These are phyloP conservation scores for Tineola bisselliella DNA, from an alignment of 2,888 invertebrate genomes.

Conservation along the genomic window DNA sequence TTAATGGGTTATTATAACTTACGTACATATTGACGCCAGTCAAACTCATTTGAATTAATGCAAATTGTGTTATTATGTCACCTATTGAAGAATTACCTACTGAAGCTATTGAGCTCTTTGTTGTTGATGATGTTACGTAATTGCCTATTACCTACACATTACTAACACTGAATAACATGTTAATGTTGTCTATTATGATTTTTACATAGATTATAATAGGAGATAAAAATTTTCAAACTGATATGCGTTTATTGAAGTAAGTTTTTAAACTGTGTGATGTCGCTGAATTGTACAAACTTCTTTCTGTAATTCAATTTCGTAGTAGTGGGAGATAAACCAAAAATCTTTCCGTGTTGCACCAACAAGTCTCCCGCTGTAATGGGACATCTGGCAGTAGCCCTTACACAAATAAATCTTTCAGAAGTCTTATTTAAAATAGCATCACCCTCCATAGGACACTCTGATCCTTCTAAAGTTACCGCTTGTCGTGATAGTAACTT, in stretches of 20 bases:
- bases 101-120: no score
- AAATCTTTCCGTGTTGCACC: constrained; percentile 33
- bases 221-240: no score
- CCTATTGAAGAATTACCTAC: neutral
- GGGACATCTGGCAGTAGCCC: constrained; percentile 35
- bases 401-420: constrained; percentile 35
- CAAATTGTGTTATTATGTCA: neutral
- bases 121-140: no score
- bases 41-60: neutral
- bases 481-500: constrained; percentile 38
- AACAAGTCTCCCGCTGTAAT: constrained; percentile 46
- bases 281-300: no score
- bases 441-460: no score
- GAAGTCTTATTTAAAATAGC: constrained; percentile 15
- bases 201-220: no score
- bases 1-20: constrained; percentile 58
- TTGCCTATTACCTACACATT: no score
- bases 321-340: constrained; percentile 38
- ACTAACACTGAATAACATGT: no score
- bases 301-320: neutral
- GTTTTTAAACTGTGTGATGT: no score
- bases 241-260: no score
- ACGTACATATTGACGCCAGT: constrained; percentile 18
- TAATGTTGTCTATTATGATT: no score
- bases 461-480: constrained; percentile 23